phyloP scores from a whole-genome alignment of 2,113 vertebrate species.

The Climacteris rufus region DNA sequence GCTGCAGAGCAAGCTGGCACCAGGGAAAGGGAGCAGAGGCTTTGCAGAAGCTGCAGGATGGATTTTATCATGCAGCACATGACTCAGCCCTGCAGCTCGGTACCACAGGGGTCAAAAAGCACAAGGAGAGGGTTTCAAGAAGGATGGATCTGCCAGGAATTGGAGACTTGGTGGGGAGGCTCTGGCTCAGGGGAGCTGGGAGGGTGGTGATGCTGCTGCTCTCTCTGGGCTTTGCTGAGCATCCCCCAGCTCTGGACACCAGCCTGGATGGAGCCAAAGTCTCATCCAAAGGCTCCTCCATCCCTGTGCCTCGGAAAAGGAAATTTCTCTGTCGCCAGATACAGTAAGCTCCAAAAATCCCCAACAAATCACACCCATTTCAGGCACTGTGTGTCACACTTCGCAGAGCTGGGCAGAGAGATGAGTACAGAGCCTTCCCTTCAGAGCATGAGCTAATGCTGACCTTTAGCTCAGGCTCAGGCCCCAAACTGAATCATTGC shows the following conservation, averaged over 20 bases:
- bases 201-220: neutral
- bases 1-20: fast-evolving
- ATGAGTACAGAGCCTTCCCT: neutral
- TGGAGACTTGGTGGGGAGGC: neutral
- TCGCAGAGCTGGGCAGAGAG: neutral
- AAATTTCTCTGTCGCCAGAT: neutral
- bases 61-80: neutral
- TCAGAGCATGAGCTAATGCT: neutral
- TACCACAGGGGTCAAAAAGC: neutral
- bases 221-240: neutral
- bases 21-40: neutral
- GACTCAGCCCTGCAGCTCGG: neutral
- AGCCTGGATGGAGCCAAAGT: neutral
- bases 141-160: neutral
- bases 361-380: neutral
- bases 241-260: neutral
- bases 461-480: neutral
- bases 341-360: neutral
- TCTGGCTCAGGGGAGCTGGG: neutral
- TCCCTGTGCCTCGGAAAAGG: neutral
- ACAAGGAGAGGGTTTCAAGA: neutral
- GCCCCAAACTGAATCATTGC: slow-evolving; percentile 20
- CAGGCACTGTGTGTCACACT: neutral
- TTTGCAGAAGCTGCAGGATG: neutral
- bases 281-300: neutral